Evolutionary conservation across 2,113 vertebrate genomes (phyloP).

Genomic region (Cichladusa arquata): DNA sequence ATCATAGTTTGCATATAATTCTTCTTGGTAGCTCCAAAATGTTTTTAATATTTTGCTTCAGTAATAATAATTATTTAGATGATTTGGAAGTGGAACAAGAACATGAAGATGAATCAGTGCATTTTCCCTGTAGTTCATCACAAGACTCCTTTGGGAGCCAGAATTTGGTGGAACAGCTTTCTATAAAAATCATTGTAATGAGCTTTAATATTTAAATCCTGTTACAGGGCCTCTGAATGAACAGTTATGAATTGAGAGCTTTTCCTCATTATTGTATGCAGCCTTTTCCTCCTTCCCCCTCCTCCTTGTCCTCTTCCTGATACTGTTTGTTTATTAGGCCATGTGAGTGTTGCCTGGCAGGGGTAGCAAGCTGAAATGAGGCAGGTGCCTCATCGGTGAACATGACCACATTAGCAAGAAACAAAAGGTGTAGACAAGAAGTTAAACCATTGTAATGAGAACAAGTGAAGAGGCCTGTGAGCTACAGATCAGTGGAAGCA

Average conservation of each 20-base stretch:
- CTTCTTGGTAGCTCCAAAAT: neutral
- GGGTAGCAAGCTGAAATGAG: neutral
- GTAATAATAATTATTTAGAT: neutral
- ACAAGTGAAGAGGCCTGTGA: neutral
- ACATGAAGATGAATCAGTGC: neutral
- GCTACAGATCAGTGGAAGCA: neutral
- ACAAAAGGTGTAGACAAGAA: neutral
- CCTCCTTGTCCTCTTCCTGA: neutral
- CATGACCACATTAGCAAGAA: neutral
- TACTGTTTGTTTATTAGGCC: neutral
- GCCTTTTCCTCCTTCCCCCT: neutral
- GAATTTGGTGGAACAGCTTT: neutral
- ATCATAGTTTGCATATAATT: neutral
- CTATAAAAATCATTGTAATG: neutral
- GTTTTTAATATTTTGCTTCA: neutral
- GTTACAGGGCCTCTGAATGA: neutral
- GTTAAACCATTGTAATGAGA: neutral
- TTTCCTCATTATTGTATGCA: neutral
- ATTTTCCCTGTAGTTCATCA: neutral
- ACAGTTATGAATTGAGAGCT: neutral
- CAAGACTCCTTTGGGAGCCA: neutral
- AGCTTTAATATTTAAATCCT: constrained; percentile 11
- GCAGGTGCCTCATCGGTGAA: neutral
- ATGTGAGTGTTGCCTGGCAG: neutral
- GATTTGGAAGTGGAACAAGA: neutral